Evolutionary conservation across 1,140 invertebrate genomes (phyloP), one percentile per base, ranked within the genome.

Genomic region (Drosophila tani): DNA sequence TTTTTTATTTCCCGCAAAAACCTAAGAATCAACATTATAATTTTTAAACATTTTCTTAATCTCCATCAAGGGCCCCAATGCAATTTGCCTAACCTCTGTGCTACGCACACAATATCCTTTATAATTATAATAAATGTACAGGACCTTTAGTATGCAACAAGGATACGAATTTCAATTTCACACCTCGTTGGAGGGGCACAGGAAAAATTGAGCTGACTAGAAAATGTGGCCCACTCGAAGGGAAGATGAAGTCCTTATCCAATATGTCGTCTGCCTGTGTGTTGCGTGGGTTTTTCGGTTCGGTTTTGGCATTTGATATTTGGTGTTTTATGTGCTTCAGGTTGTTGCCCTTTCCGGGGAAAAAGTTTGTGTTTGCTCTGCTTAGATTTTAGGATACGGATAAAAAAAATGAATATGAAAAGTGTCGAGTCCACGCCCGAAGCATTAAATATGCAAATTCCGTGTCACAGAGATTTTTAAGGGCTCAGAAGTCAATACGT

Each of bases 401-500:
- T 58, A 53, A 81, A 68, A 76, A 76, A 76, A 85, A 78, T 59
- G 65, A 76, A 75, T 59, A 71, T 56, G 65, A 66, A 59, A 79
- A 80, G 79, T 82, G 79, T 87, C 15, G 12, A 15, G 19, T 64
- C 70, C 62, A 63, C 60, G 62, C 14, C 53, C 15, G 19, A 24
- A 68, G 71, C 71, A 77, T 80, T 73, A 77, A 75, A 83, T 88
- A 87, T 87, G 84, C 76, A 87, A 87, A 87, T 80, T 66, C 57
- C 46, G 11, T 60, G 51, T 60, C 21, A 50, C 46, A 50, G 41
- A 47, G 43, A 69, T 76, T 76, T 66, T 46, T 8, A 49, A 27
- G 40, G 35, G 15, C 66, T 68, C 70, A 58, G 75, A 67, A 75
- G 82, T 74, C 67, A 78, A 68, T 53, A 77, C 56, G 38, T 83